Evolutionary conservation across 2,888 invertebrate genomes (phyloP).

Genomic region (Drosophila mettleri): DNA sequence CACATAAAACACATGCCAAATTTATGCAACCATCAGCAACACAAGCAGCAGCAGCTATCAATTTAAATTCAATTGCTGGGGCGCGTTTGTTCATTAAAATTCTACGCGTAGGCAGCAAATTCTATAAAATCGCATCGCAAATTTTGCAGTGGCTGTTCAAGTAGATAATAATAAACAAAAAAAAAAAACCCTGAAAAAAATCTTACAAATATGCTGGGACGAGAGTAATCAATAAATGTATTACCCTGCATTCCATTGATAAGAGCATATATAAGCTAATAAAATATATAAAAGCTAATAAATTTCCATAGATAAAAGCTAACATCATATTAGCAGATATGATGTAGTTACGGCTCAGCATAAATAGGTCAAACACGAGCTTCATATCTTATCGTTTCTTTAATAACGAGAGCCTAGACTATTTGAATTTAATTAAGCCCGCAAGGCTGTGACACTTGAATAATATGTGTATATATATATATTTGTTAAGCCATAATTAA

Average conservation of each 20-base stretch:
- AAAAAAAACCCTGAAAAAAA: not conserved
- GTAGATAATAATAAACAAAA: not conserved
- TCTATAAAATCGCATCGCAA: slow-evolving; percentile 50
- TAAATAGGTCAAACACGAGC: not conserved
- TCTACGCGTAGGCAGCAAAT: slow-evolving; percentile 39
- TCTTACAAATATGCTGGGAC: not conserved
- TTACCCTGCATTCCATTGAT: slow-evolving; percentile 16
- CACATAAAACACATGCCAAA: slow-evolving; percentile 41
- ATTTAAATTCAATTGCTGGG: slow-evolving; percentile 39
- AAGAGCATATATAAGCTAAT: not conserved
- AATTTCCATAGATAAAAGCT: slow-evolving; percentile 8
- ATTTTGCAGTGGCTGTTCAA: slow-evolving; percentile 13
- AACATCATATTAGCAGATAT: slow-evolving; percentile 1
- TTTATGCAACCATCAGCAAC: not conserved
- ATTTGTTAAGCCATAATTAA: slow-evolving; percentile 1
- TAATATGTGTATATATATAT: not conserved
- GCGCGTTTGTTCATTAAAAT: slow-evolving; percentile 55
- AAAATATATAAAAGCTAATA: not conserved
- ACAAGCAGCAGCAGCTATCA: not conserved
- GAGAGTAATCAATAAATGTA: not conserved
- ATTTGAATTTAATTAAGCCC: slow-evolving; percentile 2
- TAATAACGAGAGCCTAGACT: not conserved
- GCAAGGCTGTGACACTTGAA: not conserved
- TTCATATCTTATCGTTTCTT: slow-evolving; percentile 8
- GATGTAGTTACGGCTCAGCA: not conserved